Conservation (phyloP, 2,797 vertebrate genomes). For the Champsocephalus gunnari region DNA sequence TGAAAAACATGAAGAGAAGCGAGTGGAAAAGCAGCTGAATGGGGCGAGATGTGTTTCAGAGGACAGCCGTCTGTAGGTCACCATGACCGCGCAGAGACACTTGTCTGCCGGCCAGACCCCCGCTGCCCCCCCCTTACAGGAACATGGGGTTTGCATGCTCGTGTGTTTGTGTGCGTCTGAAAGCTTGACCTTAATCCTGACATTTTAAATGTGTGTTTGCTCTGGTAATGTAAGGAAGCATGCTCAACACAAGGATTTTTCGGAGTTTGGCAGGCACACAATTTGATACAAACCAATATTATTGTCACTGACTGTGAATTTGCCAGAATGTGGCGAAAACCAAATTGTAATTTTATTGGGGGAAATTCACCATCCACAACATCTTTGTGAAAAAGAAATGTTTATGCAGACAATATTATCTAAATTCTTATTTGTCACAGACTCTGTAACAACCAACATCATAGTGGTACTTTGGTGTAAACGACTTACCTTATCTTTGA, state of each 20-base stretch:
- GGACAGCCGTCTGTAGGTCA: slow-evolving; percentile 75
- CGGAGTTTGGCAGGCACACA: neutral
- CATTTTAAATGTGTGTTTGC: slow-evolving; percentile 33
- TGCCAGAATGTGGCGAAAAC: too few species aligned
- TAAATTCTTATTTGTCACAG: too few species aligned
- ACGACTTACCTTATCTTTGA: too few species aligned
- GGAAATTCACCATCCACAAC: too few species aligned
- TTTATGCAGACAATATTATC: too few species aligned
- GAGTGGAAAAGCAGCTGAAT: slow-evolving; percentile 1
- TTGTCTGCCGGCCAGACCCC: slow-evolving; percentile 63
- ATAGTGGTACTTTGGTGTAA: too few species aligned
- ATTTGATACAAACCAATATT: neutral
- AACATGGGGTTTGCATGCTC: slow-evolving; percentile 12
- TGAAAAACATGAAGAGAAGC: neutral
- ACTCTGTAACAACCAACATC: too few species aligned
- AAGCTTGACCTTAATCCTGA: slow-evolving; percentile 49
- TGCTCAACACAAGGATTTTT: neutral
- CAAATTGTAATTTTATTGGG: too few species aligned
- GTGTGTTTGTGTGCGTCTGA: slow-evolving; percentile 8
- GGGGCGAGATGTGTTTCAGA: slow-evolving; percentile 60
- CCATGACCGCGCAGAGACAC: slow-evolving; percentile 66
- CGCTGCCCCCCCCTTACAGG: slow-evolving; percentile 26
- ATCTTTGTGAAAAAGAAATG: too few species aligned
- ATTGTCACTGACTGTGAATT: too few species aligned
- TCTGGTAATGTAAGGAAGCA: neutral